phyloP scores from a whole-genome alignment of 2,888 invertebrate species.

The Hyalella azteca region DNA sequence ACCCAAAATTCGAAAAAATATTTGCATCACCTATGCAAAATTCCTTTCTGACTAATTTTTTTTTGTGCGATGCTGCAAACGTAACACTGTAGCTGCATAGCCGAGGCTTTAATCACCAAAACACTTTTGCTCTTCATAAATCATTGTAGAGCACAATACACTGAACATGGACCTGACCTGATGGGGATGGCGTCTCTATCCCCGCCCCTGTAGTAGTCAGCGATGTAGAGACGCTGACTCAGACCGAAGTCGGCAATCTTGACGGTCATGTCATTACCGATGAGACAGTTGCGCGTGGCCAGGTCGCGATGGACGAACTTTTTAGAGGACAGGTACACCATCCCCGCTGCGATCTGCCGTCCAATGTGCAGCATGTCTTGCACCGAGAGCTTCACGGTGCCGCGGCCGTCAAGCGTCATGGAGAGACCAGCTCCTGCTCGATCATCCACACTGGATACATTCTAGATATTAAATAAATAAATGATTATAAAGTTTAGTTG shows the following conservation, averaged over 20 bases:
- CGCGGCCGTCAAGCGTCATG: conserved; percentile 61
- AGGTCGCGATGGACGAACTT: conserved; percentile 96
- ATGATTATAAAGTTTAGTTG: too few relatives aligned
- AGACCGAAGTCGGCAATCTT: conserved; percentile 98
- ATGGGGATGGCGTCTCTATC: conserved; percentile 96
- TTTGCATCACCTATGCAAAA: too few relatives aligned
- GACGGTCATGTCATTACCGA: conserved; percentile 90
- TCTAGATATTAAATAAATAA: too few relatives aligned
- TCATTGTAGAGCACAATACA: too few relatives aligned
- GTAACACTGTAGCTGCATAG: too few relatives aligned
- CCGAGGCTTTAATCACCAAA: too few relatives aligned
- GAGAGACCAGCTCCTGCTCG: not conserved
- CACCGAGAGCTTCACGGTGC: not conserved
- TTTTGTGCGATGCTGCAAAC: too few relatives aligned
- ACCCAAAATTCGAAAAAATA: too few relatives aligned
- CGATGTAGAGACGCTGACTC: conserved; percentile 90
- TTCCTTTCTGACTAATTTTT: too few relatives aligned
- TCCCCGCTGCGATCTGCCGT: conserved; percentile 88
- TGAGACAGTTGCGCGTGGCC: conserved; percentile 93
- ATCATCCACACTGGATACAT: too few relatives aligned
- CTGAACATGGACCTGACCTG: conserved; percentile 63
- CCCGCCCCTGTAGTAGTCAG: conserved; percentile 72
- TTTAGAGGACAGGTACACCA: conserved; percentile 91
- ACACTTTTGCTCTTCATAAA: too few relatives aligned
- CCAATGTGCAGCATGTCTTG: conserved; percentile 82